Evolutionary conservation across 1,140 invertebrate species (phyloP), one percentile per base, ranked within the genome.

Genomic region (Tyrophagus putrescentiae): DNA sequence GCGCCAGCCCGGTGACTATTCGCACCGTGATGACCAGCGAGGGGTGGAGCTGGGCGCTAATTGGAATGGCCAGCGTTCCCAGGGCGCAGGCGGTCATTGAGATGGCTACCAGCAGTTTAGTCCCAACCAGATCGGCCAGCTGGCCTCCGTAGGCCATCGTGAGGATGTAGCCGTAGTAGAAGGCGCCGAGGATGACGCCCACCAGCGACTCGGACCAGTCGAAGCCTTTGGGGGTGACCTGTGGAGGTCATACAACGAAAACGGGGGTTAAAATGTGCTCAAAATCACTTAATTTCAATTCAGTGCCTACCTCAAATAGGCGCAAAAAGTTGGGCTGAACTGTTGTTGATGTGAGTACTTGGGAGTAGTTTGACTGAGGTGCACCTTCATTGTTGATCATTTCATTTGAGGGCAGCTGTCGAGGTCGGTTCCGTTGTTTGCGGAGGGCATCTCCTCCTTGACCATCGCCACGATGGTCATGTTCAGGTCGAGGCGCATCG

Each of bases 401-500:
- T 39, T 39, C 13, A 13, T 39, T 39, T 39, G 13, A 39, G 21
- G 9, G 45, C 28, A 11, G 21, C 9, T 27, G 28, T 7, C 6
- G 18, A 27, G 29, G 18, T 33, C n/a, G 6, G 18, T 54, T 7
- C 61, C 56, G 36, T 61, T n/a, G 18, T 61, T 13, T 11, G 3
- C 18, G 28, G 32, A 16, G n/a, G 18, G 4, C 9, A 7, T 76
- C 65, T 74, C 70, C 68, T 76, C 74, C 60, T 84, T 79, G 67
- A 93, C 88, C 91, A 96, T 97, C 13, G 89, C 89, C 39, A 96
- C 90, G 65, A 97, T 93, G 13, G 91, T 91, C 32, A 96, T 87
- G 4, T 89, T 94, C 79, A 97, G 84, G 70, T 95, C 95, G 16
- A 90, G 91, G 57, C 92, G 76, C 84, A 96, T 89, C 57, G 92